Evolutionary conservation across 1,140 invertebrate species (phyloP), one percentile per base, ranked within the genome.

Genomic region (Calosoma granatense): DNA sequence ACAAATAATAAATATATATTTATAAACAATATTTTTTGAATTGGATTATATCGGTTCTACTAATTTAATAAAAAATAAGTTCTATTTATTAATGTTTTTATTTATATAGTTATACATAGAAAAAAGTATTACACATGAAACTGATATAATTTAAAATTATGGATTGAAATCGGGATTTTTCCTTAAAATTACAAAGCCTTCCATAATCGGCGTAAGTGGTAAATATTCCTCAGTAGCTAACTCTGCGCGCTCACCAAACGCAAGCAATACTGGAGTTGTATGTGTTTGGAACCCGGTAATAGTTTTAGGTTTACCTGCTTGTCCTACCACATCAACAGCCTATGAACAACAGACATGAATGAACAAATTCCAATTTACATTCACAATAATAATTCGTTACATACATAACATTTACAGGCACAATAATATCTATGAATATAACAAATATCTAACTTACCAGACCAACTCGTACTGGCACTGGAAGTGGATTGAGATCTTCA

Each of bases 251-350:
- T 99, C 97, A 6, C 97, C 97, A 71, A 94, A 91, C 0, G 94
- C 94, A 30, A 99, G 74, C 21, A 99, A 75, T 11, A 99, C 97
- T 1, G 97, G 97, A 6, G 97, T 99, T 11, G 96, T 98, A 70
- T 99, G 97, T 1, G 97, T 99, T 73, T 99, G 97, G 67, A 99
- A 99, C 20, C 97, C 97, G 19, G 97, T 99, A 53, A 99, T 99
- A 1, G 97, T 98, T 76, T 99, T 99, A 0, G 97, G 97, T 67
- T 97, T 98, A 26, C 97, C 97, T 4, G 97, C 97, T 76, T 99
- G 97, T 3, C 97, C 97, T 19, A 99, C 97, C 3, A 98, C 94
- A 80, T 99, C 97, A 1, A 99, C 95, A 52, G 97, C 97, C 83
- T 92, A 74, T 19, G 73, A n/a, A n/a, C n/a, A n/a, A n/a, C n/a